phyloP scores from a whole-genome alignment of 1,140 invertebrate species.

The Potamilus streckersoni region DNA sequence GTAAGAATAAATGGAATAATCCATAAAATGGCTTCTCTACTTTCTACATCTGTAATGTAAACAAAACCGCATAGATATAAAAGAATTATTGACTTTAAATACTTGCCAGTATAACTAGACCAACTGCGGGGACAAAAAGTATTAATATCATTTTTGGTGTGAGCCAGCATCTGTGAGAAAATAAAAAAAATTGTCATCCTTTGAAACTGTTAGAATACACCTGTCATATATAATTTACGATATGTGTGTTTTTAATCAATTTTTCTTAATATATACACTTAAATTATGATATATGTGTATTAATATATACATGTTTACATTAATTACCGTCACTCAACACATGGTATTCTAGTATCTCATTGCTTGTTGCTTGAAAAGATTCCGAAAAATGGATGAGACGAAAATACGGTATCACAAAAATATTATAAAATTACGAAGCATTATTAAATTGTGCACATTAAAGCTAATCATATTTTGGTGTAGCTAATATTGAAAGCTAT shows the following conservation, averaged over 20 bases:
- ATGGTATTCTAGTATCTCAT: too few relatives aligned
- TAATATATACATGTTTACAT: too few relatives aligned
- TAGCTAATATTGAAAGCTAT: too few relatives aligned
- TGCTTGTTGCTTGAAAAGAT: too few relatives aligned
- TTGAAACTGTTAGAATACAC: too few relatives aligned
- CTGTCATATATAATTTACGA: neutral
- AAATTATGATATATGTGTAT: neutral
- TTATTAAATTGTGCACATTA: too few relatives aligned
- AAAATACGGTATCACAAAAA: too few relatives aligned
- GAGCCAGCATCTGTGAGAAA: slow-evolving; percentile 53
- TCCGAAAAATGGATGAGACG: too few relatives aligned
- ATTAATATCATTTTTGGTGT: slow-evolving; percentile 45
- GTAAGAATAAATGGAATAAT: neutral
- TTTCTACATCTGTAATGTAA: neutral
- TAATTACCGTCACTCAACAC: too few relatives aligned
- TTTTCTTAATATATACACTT: neutral
- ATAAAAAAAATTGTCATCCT: too few relatives aligned
- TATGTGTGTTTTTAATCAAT: neutral
- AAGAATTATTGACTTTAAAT: neutral
- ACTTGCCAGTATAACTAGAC: slow-evolving; percentile 54
- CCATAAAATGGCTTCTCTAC: neutral
- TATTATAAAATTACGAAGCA: too few relatives aligned
- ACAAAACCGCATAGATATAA: neutral
- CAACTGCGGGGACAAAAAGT: slow-evolving; percentile 53
- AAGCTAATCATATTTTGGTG: too few relatives aligned